A percentile compares a stretch with the other conserved stretches of the same genome.
These are phyloP conservation scores for Ditula angustiorana DNA, from an alignment of 2,888 invertebrate genomes.

Conservation along the genomic window DNA sequence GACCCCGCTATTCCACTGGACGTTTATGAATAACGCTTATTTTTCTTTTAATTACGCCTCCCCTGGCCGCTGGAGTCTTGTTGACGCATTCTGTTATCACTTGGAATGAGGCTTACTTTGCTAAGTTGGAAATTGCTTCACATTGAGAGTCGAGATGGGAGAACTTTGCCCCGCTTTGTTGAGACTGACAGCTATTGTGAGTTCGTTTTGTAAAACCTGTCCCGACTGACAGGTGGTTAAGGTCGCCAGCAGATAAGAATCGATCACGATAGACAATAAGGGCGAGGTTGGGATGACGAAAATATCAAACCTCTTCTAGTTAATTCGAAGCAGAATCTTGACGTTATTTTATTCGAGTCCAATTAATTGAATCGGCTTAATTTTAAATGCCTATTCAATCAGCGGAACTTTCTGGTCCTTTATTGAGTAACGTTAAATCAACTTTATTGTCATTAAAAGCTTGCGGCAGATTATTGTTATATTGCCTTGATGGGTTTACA, in stretches of 20 bases:
- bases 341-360: constrained; percentile 8
- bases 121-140: constrained; percentile 22
- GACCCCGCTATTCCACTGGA: constrained; percentile 72
- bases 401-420: neutral
- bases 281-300: neutral
- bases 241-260: neutral
- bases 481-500: constrained; percentile 1
- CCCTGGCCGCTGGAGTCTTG: constrained; percentile 55
- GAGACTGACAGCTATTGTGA: constrained; percentile 3
- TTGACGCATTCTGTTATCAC: constrained; percentile 62
- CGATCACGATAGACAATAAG: neutral
- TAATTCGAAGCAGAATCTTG: neutral
- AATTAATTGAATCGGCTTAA: constrained; percentile 9
- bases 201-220: constrained; percentile 2
- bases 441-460: neutral
- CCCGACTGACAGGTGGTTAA: neutral
- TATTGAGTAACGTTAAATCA: neutral
- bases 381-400: constrained; percentile 4
- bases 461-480: neutral
- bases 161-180: neutral
- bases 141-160: constrained; percentile 1
- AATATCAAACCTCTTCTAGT: constrained; percentile 1
- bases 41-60: constrained; percentile 83
- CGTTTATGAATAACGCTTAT: constrained; percentile 83
- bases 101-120: constrained; percentile 37